phyloP scores from a whole-genome alignment of 64 coral and sea anemone genomes.

The Stichodactyla helianthus region DNA sequence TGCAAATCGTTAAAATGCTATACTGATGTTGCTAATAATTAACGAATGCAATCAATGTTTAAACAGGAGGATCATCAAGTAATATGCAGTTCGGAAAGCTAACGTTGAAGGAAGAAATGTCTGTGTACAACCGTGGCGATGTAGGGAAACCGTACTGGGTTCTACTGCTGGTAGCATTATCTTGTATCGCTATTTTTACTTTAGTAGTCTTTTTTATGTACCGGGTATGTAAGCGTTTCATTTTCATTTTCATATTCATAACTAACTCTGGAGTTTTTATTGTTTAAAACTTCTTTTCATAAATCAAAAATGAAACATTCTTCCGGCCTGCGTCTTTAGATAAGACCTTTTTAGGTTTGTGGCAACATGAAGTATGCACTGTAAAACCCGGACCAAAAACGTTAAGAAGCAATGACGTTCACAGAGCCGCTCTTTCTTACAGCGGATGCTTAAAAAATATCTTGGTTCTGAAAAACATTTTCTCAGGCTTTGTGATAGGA shows the following conservation, averaged over 20 bases:
- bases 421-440: too few species aligned
- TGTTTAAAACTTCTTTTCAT: too few species aligned
- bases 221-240: not conserved
- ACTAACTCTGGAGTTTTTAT: too few species aligned
- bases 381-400: too few species aligned
- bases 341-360: too few species aligned
- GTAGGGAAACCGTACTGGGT: not conserved
- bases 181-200: not conserved
- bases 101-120: not conserved
- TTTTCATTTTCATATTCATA: not conserved
- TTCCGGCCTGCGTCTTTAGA: too few species aligned
- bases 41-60: not conserved
- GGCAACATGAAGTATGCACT: too few species aligned
- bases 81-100: not conserved
- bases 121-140: not conserved
- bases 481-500: too few species aligned
- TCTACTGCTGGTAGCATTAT: not conserved
- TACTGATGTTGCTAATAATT: not conserved
- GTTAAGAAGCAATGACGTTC: too few species aligned
- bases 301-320: too few species aligned
- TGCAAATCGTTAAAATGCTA: not conserved
- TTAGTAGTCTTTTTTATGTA: not conserved
- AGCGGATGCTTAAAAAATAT: too few species aligned
- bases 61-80: not conserved
- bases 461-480: too few species aligned